Evolutionary conservation across 2,888 invertebrate species (phyloP).

Genomic region (Asteroscopus sphinx): DNA sequence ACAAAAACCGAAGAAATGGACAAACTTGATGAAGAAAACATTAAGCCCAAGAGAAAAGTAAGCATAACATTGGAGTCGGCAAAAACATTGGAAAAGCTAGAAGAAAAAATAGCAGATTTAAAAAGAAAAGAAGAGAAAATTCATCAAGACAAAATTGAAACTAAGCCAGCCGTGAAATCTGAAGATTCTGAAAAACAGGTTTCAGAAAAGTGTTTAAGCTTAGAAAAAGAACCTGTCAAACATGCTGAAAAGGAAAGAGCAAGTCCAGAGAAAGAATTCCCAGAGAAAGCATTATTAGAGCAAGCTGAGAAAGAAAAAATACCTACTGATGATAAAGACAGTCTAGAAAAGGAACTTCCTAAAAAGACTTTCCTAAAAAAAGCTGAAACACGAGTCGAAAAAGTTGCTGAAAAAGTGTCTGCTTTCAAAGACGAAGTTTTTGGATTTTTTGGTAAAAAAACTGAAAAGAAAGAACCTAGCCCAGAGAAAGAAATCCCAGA

Average conservation of each 20-base stretch:
- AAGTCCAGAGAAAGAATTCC: conserved; percentile 10
- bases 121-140: conserved; percentile 71
- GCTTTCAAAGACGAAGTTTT: conserved; percentile 49
- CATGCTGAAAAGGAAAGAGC: background rate
- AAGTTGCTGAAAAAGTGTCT: conserved; percentile 51
- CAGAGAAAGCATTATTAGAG: conserved; percentile 2
- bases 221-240: conserved; percentile 3
- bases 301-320: conserved; percentile 4
- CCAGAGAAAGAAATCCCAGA: conserved; percentile 61
- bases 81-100: conserved; percentile 83
- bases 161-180: conserved; percentile 3
- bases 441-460: conserved; percentile 54
- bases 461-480: conserved; percentile 69
- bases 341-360: conserved; percentile 35
- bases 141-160: conserved; percentile 20
- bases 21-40: conserved; percentile 20
- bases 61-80: conserved; percentile 77
- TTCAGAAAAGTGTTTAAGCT: conserved; percentile 10
- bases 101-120: conserved; percentile 82
- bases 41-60: conserved; percentile 63
- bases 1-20: conserved; percentile 30
- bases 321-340: conserved; percentile 16
- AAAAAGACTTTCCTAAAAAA: conserved; percentile 53
- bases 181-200: background rate
- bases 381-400: conserved; percentile 45